Evolutionary conservation across 2,113 vertebrate genomes (phyloP).

Genomic region (Eurypyga helias): DNA sequence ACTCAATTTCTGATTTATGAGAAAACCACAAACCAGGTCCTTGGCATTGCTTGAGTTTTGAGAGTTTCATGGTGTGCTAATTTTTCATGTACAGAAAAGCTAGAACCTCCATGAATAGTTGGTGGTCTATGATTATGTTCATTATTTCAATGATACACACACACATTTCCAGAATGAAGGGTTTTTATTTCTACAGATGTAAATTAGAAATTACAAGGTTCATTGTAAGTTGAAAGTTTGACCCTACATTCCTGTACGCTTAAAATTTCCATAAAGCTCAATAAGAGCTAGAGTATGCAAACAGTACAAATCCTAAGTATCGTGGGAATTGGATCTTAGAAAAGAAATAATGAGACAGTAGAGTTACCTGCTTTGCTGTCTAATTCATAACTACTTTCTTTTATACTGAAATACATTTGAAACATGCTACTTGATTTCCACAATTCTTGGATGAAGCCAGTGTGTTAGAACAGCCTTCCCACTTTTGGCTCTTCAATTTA

Average conservation of each 20-base stretch:
- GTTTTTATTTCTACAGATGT: background rate
- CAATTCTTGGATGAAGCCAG: background rate
- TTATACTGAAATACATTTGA: background rate
- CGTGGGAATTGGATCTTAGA: background rate
- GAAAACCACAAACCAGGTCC: background rate
- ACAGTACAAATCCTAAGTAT: background rate
- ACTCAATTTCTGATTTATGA: background rate
- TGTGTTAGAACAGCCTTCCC: background rate
- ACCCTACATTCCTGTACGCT: background rate
- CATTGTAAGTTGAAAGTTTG: background rate
- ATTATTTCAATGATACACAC: background rate
- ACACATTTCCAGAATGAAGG: background rate
- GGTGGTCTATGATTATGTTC: background rate
- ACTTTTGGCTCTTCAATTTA: background rate
- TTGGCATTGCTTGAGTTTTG: conserved; percentile 4
- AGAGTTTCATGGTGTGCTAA: background rate
- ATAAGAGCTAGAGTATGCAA: background rate
- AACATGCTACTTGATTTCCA: background rate
- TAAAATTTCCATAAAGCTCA: background rate
- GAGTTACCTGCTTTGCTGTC: background rate
- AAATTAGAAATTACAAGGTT: background rate
- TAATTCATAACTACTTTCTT: background rate
- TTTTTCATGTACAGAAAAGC: background rate
- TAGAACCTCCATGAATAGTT: background rate
- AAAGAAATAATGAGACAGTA: background rate